Percentiles rank a stretch among this genome's conserved stretches.
phyloP scores from a whole-genome alignment of 2,113 vertebrate species.

The Corydoras sp. region DNA sequence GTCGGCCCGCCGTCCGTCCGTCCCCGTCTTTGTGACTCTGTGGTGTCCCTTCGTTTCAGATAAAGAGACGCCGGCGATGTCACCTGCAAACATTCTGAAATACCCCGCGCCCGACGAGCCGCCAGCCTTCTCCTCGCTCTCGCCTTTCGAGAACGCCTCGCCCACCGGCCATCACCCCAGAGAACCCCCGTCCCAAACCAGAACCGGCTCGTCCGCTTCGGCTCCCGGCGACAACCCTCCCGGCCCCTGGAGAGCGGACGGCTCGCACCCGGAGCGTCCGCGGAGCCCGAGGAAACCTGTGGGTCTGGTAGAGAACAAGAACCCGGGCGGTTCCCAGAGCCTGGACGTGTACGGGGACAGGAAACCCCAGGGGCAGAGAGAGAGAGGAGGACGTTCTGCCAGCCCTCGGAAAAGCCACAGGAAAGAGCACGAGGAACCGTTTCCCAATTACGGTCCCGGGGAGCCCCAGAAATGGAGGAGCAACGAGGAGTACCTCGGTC shows the following conservation, averaged over 20 bases:
- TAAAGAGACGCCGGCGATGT: slow-evolving; percentile 72
- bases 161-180: slow-evolving; percentile 40
- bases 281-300: not conserved
- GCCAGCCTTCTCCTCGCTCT: slow-evolving; percentile 65
- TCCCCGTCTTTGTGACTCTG: not conserved
- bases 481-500: slow-evolving; percentile 52
- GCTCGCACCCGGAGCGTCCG: not conserved
- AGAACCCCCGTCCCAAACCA: slow-evolving; percentile 24
- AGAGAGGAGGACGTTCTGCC: slow-evolving; percentile 47
- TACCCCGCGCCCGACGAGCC: slow-evolving; percentile 70
- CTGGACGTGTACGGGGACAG: slow-evolving; percentile 40
- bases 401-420: slow-evolving; percentile 68
- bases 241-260: not conserved
- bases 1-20: too few relatives aligned
- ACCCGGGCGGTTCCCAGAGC: not conserved
- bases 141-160: slow-evolving; percentile 60
- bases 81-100: slow-evolving; percentile 71
- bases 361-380: slow-evolving; percentile 38
- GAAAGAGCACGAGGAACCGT: slow-evolving; percentile 59
- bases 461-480: slow-evolving; percentile 53
- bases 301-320: not conserved
- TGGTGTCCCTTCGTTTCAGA: slow-evolving; percentile 60
- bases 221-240: not conserved
- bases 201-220: not conserved
- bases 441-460: slow-evolving; percentile 37